These are phyloP conservation scores for Tribolium castaneum DNA, from an alignment of 1,140 invertebrate species.

Conservation along the genomic window DNA sequence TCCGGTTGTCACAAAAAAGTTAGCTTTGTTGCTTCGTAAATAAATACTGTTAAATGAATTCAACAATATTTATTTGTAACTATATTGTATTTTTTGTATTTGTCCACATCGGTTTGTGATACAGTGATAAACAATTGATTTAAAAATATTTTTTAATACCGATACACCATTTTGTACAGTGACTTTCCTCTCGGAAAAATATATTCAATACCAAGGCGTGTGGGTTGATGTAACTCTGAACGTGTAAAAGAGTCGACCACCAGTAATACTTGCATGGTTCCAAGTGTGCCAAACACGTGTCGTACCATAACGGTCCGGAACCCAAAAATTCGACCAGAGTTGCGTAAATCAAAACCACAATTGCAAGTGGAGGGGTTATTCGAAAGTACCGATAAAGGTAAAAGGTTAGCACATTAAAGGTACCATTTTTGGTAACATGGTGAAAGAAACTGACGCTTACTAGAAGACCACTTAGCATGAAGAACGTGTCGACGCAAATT, in stretches of 20 bases:
- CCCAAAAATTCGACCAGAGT: conserved; percentile 59
- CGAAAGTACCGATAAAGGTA: conserved; percentile 60
- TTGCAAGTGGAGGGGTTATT: conserved; percentile 62
- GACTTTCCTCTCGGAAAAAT: no score
- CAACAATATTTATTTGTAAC: no score
- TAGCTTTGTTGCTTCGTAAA: no score
- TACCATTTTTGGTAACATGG: conserved; percentile 59
- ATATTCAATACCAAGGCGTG: conserved; percentile 50
- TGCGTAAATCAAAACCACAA: conserved; percentile 61
- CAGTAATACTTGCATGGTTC: conserved; percentile 61
- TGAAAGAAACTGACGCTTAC: conserved; percentile 64
- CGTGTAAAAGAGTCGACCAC: conserved; percentile 63
- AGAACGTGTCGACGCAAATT: conserved; percentile 62
- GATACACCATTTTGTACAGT: no score
- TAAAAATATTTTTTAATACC: no score
- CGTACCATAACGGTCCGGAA: conserved; percentile 61
- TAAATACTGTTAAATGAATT: no score
- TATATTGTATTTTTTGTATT: no score
- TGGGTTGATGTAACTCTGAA: conserved; percentile 62
- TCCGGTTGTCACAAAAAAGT: no score
- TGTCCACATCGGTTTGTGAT: no score
- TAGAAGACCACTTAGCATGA: conserved; percentile 66
- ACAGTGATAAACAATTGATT: no score
- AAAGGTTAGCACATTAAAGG: conserved; percentile 55
- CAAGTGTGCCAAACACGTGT: conserved; percentile 46